phyloP scores from a whole-genome alignment of 2,797 vertebrate genomes.

The Limosa lapponica region DNA sequence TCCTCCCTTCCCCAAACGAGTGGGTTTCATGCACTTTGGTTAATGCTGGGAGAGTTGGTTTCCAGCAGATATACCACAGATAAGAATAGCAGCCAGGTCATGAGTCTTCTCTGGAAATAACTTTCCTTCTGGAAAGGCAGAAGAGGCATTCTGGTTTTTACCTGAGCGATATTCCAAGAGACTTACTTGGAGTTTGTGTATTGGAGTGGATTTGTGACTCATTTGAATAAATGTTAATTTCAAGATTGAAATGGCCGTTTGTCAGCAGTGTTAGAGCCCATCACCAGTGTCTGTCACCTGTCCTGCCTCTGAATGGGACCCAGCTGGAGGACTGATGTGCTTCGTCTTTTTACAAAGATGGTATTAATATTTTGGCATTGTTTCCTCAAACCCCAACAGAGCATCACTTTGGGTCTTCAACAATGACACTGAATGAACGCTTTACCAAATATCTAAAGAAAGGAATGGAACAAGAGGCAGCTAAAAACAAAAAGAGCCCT shows the following conservation, averaged over 20 bases:
- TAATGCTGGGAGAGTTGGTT: background rate
- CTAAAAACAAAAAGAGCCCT: slow-evolving; percentile 96
- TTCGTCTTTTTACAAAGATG: background rate
- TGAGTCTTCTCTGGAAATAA: fast-evolving
- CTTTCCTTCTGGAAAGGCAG: background rate
- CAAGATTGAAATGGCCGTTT: background rate
- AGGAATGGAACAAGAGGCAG: slow-evolving; percentile 92
- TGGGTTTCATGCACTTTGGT: background rate
- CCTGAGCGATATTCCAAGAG: background rate
- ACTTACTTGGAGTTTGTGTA: background rate
- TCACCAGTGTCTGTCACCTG: fast-evolving
- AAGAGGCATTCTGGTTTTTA: background rate
- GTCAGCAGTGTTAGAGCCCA: background rate
- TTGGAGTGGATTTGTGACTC: background rate
- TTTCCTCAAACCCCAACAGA: slow-evolving; percentile 78
- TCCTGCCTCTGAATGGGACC: background rate
- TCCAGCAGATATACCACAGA: background rate
- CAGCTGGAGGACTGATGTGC: background rate
- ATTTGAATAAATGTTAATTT: background rate
- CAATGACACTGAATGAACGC: slow-evolving; percentile 93
- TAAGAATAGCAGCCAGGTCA: fast-evolving
- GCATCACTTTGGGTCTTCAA: slow-evolving; percentile 93
- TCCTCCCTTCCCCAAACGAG: background rate
- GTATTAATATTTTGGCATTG: background rate
- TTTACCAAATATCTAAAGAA: slow-evolving; percentile 98